A percentile compares a stretch with the other conserved stretches of the same genome.
phyloP scores from a whole-genome alignment of 2,888 invertebrate genomes.

The Cephus sareptanus region DNA sequence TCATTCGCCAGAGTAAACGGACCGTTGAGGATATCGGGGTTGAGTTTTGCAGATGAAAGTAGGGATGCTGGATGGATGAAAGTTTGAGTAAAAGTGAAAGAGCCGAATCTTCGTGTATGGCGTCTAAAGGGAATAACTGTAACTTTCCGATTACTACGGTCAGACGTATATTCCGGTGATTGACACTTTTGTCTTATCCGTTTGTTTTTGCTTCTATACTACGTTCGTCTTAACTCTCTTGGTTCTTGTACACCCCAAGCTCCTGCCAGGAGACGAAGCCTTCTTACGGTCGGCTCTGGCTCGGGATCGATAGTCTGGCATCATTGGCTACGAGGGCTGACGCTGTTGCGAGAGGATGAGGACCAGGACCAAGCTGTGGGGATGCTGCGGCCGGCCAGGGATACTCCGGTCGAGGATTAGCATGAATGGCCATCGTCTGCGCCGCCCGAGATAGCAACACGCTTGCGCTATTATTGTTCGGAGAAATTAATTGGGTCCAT shows the following conservation, averaged over 20 bases:
- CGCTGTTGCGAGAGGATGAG: conserved; percentile 21
- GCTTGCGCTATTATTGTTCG: conserved; percentile 49
- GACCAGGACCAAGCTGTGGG: background rate
- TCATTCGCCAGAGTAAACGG: too few species aligned
- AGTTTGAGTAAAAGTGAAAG: too few species aligned
- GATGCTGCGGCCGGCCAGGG: conserved; percentile 9
- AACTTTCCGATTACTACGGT: too few species aligned
- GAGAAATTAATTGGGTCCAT: conserved; percentile 58
- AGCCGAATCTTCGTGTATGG: too few species aligned
- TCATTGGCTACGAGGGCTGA: conserved; percentile 50
- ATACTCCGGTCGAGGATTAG: conserved; percentile 47
- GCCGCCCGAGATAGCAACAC: conserved; percentile 51
- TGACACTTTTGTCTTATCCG: conserved; percentile 45
- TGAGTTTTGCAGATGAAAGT: too few species aligned
- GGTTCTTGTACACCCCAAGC: conserved; percentile 19
- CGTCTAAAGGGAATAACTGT: too few species aligned
- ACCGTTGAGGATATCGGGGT: too few species aligned
- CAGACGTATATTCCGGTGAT: conserved; percentile 27
- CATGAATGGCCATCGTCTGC: conserved; percentile 58
- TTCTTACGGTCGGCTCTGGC: conserved; percentile 49
- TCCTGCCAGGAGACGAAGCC: conserved; percentile 42
- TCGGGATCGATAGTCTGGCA: conserved; percentile 59
- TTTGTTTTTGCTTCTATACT: too few species aligned
- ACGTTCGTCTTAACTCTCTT: background rate
- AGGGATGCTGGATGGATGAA: too few species aligned